Conservation (phyloP, 2,113 vertebrate genomes). For the Notechis scutatus region DNA sequence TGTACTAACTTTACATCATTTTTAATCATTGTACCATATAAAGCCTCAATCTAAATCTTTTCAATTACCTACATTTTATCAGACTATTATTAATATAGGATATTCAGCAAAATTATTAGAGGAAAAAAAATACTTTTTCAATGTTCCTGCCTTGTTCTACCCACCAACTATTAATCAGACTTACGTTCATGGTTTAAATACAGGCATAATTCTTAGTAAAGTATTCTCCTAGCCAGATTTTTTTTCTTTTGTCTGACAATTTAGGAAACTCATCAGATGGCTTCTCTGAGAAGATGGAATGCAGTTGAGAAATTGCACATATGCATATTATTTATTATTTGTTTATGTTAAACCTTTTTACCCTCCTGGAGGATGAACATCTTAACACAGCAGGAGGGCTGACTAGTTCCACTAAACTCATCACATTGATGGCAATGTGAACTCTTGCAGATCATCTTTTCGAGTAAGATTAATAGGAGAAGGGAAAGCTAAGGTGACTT, state of each 20-base stretch:
- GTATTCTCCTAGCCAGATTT: neutral
- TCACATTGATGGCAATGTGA: neutral
- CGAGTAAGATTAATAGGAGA: neutral
- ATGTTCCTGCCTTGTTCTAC: slow-evolving; percentile 5
- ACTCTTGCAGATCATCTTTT: neutral
- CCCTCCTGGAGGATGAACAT: neutral
- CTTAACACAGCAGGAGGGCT: neutral
- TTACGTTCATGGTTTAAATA: fast-evolving
- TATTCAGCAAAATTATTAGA: neutral
- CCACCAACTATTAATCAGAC: neutral
- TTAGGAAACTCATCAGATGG: neutral
- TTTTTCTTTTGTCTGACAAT: neutral
- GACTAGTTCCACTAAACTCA: neutral
- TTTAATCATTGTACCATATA: neutral
- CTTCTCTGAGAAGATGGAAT: neutral
- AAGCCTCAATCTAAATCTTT: neutral
- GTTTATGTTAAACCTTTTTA: neutral
- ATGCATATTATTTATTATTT: neutral
- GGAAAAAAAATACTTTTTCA: slow-evolving; percentile 10
- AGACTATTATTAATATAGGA: neutral
- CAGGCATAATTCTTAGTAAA: neutral
- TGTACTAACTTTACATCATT: neutral
- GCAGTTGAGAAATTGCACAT: neutral
- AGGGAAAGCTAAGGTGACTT: neutral
- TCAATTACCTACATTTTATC: neutral